phyloP scores from a whole-genome alignment of 2,888 invertebrate genomes.

The Drosophila ezoana region DNA sequence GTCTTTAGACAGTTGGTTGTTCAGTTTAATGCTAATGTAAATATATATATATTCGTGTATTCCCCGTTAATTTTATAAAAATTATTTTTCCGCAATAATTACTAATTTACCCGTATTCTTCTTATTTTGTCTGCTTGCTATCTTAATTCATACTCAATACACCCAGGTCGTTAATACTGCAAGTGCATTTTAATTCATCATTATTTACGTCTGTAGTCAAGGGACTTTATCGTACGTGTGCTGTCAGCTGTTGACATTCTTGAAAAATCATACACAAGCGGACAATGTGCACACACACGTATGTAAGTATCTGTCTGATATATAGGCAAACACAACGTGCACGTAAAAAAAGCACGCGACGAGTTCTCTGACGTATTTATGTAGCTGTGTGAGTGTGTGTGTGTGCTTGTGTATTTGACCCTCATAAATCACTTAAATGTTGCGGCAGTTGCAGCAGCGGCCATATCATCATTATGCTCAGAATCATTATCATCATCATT shows the following conservation, averaged over 20 bases:
- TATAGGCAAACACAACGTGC: conserved; percentile 25
- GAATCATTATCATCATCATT: conserved; percentile 25
- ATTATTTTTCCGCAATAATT: neutral
- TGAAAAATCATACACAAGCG: conserved; percentile 63
- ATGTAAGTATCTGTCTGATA: conserved; percentile 29
- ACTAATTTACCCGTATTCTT: neutral
- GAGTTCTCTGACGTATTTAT: conserved; percentile 16
- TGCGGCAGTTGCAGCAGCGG: conserved; percentile 40
- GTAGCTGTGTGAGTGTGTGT: conserved; percentile 1
- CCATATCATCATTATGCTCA: conserved; percentile 7
- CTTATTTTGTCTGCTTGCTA: neutral
- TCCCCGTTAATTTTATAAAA: neutral
- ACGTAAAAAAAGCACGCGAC: conserved; percentile 16
- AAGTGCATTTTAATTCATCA: conserved; percentile 8
- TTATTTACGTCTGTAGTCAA: neutral
- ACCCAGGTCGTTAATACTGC: neutral
- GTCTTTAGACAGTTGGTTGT: no score
- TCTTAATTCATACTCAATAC: neutral
- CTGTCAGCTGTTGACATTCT: conserved; percentile 66
- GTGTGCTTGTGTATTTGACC: conserved; percentile 32
- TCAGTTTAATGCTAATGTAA: no score
- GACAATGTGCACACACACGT: conserved; percentile 3
- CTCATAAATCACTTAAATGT: conserved; percentile 73
- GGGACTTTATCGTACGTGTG: conserved; percentile 42
- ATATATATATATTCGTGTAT: no score